Evolutionary conservation across 1,140 invertebrate species (phyloP).

Genomic region (Argopecten irradians): DNA sequence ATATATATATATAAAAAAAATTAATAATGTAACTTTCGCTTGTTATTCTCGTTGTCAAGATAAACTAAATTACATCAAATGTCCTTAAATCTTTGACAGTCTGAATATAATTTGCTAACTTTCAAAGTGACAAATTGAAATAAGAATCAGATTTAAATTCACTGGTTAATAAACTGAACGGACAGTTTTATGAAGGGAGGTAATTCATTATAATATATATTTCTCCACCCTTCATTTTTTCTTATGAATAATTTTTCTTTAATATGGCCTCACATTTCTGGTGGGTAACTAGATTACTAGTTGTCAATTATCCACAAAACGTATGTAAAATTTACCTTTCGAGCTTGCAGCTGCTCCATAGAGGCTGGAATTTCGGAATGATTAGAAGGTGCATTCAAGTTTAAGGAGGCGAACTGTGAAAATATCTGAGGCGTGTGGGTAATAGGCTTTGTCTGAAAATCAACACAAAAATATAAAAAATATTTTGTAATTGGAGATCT

Average conservation of each 20-base stretch:
- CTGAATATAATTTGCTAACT: no score
- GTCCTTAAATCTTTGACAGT: no score
- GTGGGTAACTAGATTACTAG: background rate
- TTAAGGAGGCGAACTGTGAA: slow-evolving; percentile 69
- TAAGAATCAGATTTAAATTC: background rate
- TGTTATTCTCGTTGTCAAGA: no score
- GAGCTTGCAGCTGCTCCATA: slow-evolving; percentile 66
- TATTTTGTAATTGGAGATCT: background rate
- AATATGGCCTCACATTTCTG: no score
- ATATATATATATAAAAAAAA: no score
- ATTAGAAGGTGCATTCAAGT: slow-evolving; percentile 67
- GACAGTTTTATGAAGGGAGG: background rate
- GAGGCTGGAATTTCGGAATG: slow-evolving; percentile 65
- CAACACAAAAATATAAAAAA: background rate
- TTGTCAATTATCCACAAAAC: background rate
- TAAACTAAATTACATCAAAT: no score
- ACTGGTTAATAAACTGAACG: background rate
- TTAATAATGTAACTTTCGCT: no score
- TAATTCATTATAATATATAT: background rate
- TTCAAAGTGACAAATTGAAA: no score
- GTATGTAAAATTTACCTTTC: slow-evolving; percentile 61
- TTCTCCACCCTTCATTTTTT: no score
- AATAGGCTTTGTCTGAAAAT: slow-evolving; percentile 67
- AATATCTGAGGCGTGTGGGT: slow-evolving; percentile 73
- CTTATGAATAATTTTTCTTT: no score